phyloP scores from a whole-genome alignment of 1,140 invertebrate genomes.

The Amyelois transitella region DNA sequence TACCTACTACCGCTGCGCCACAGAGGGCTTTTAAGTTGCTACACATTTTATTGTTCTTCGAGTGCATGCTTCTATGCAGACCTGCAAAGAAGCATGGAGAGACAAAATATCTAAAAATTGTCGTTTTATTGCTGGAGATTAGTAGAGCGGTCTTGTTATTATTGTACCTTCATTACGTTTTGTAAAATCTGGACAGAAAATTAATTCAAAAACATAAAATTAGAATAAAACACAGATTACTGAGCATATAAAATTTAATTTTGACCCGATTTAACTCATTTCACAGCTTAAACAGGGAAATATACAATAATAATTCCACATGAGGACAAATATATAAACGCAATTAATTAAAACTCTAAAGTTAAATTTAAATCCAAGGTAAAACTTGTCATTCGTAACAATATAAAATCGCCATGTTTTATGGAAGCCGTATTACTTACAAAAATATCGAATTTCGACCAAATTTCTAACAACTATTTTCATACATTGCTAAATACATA shows the following conservation, averaged over 20 bases:
- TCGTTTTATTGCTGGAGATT: too few species aligned
- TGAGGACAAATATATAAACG: neutral
- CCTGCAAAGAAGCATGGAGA: too few species aligned
- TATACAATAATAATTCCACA: constrained; percentile 37
- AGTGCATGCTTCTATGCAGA: too few species aligned
- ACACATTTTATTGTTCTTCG: too few species aligned
- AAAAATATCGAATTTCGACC: constrained; percentile 27
- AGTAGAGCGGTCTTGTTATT: too few species aligned
- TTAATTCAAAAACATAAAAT: neutral
- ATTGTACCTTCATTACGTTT: too few species aligned
- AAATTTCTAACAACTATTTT: constrained; percentile 26
- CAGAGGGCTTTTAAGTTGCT: too few species aligned
- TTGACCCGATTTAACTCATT: constrained; percentile 53
- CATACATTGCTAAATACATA: constrained; percentile 32
- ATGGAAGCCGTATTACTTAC: constrained; percentile 37
- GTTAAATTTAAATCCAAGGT: neutral
- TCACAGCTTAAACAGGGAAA: constrained; percentile 61
- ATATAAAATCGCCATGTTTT: constrained; percentile 13
- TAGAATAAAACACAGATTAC: constrained; percentile 28
- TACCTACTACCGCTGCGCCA: too few species aligned
- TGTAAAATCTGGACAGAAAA: too few species aligned
- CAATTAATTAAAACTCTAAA: neutral
- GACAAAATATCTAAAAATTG: too few species aligned
- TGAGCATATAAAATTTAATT: constrained; percentile 67
- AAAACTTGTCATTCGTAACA: neutral